Base-by-base conservation (phyloP, 2,797 vertebrate genomes). In the Pampus argenteus region DNA sequence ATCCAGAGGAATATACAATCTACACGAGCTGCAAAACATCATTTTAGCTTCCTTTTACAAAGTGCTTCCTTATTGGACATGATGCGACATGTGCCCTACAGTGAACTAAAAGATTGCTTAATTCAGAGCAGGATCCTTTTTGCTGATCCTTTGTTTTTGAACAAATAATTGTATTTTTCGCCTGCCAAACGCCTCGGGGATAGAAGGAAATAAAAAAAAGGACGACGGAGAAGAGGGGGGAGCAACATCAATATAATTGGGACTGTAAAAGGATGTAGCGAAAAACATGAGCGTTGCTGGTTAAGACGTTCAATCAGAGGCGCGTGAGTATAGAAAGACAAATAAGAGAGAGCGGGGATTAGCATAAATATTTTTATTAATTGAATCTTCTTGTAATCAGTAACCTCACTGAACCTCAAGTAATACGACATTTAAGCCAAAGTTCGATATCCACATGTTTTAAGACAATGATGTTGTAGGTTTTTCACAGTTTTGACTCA, bases 161-260 rank as follows among this genome's bases (percentile, higher is more conserved):
- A 76, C 81, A 88, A 88, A 89, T 89, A 82, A 89, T 80, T 81
- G 81, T 65, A 59, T 86, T n/a, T n/a, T n/a, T 87, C n/a, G 25
- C 62, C 62, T 60, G 61, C 45, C 54, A 52, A 38, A 71, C 0
- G 25, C 81, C 69, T 85, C 13, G 0, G 77, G 78, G 70, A 69
- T 45, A 48, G 44, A 75, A 51, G 45, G 29, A 66, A 58, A 49
- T 71, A 49, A 47, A 66, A 58, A 49, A 73, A 49, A 47, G 54
- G 40, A 71, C 68, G 66, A 67, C 10, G 45, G 20, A 52, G 58
- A 60, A 22, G 67, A 60, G 23, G 55, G 55, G 29, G 40, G 55
- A 57, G 61, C 22, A 23, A 51, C 60, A 66, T 81, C 38, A 57
- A 73, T 82, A 74, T 71, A 71, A 79, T 48, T 69, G 74, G 10